Base-by-base conservation (phyloP, 1,140 invertebrate genomes). In the Drosophila chauvacae region DNA sequence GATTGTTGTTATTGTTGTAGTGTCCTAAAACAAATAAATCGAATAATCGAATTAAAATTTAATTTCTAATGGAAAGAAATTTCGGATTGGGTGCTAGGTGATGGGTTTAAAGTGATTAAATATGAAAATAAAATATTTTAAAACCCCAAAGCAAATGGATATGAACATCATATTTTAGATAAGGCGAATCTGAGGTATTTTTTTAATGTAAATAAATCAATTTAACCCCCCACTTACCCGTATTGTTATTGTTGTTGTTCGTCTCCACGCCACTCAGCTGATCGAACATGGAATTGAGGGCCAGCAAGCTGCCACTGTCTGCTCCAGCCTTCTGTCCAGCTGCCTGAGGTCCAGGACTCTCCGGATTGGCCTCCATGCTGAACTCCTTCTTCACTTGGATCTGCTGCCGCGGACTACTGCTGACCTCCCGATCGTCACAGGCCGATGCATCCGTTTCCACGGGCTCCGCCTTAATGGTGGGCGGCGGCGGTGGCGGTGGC, bases 261-360 rank as follows among this genome's bases (percentile, higher is more conserved):
- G 72, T 18, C 37, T 90, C 84, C 39, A 66, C 18, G 7, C 60
- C 59, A 58, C 66, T 85, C 9, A 93, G 93, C 83, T 94, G 97
- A 92, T 97, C 96, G 78, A 97, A 97, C 97, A 97, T 97, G n/a
- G 96, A 97, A 3, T 96, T 97, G 0, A 98, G 92, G 0, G 97
- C 97, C 18, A 96, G 95, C n/a, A 97, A 93, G 80, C 96, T 97
- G 82, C 96, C 97, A 55, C 82, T 93, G 56, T 88, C 82, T 20
- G 92, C 93, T 13, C 72, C 64, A 37, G 94, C 87, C 11, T 45
- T 93, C 20, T 23, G 20, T 23, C 20, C 20, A 2, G 28, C 18
- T 0, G 50, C 28, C 62, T 60, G 75, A 2, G 95, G 94, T 9
- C 95, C 91, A 0, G 95, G 93, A 92, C 77, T 93, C 20, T 66